A percentile compares a stretch with the other conserved stretches of the same genome.
phyloP scores from a whole-genome alignment of 2,113 vertebrate species.

The Archilochus colubris region DNA sequence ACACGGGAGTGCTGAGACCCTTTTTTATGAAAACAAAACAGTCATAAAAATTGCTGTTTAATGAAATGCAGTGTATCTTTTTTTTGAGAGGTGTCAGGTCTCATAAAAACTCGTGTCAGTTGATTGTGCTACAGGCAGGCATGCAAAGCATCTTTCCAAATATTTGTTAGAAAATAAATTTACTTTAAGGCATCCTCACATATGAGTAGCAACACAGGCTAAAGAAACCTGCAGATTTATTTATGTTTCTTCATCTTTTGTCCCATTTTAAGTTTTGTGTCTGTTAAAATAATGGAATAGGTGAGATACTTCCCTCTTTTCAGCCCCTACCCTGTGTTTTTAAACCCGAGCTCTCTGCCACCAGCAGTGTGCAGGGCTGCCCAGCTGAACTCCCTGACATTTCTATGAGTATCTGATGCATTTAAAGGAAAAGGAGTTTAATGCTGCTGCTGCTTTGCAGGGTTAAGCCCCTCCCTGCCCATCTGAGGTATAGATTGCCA shows the following conservation, averaged over 20 bases:
- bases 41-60: background rate
- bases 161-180: background rate
- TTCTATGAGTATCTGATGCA: background rate
- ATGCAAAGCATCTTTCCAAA: background rate
- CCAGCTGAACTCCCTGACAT: background rate
- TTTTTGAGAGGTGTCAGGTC: background rate
- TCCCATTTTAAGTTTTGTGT: background rate
- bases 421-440: background rate
- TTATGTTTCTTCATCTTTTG: background rate
- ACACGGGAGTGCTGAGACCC: background rate
- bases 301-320: background rate
- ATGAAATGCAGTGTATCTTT: background rate
- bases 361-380: fast-evolving
- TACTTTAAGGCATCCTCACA: background rate
- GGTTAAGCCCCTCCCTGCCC: background rate
- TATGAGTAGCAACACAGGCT: background rate
- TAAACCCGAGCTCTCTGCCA: fast-evolving
- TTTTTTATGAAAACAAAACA: background rate
- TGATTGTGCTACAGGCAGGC: background rate
- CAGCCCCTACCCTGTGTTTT: background rate
- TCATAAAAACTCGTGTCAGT: background rate
- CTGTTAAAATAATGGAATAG: background rate
- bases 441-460: background rate
- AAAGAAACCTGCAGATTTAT: background rate
- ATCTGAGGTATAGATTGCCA: background rate